A percentile compares a stretch with the other conserved stretches of the same genome.
Evolutionary conservation across 2,888 invertebrate genomes (phyloP).

Genomic region (Acanthopleura granulata): DNA sequence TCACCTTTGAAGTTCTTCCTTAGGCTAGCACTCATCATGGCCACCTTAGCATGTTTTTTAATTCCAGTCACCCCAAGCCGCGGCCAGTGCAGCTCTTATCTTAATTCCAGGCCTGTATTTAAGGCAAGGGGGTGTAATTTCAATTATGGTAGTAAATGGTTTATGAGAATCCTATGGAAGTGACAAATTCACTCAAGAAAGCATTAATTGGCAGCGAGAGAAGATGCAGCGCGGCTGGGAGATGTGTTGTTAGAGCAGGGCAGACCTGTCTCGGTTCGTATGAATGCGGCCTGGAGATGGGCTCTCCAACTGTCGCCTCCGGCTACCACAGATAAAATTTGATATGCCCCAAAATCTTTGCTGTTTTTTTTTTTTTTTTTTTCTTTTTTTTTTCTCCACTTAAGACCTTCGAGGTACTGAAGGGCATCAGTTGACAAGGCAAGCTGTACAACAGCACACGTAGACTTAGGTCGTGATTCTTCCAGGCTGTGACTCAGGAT

Average conservation of each 20-base stretch:
- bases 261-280: too few species aligned
- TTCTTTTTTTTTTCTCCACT: too few species aligned
- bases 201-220: neutral
- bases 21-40: too few species aligned
- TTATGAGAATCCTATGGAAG: neutral
- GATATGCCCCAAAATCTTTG: neutral
- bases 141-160: slow-evolving; percentile 10
- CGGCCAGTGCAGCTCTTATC: neutral
- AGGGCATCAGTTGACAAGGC: too few species aligned
- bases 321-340: slow-evolving; percentile 5
- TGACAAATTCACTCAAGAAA: slow-evolving; percentile 6
- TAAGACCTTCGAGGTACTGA: too few species aligned
- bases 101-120: slow-evolving; percentile 7
- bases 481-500: too few species aligned
- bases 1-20: too few species aligned
- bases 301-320: neutral
- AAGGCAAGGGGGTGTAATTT: slow-evolving; percentile 12
- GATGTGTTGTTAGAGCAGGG: neutral
- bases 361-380: too few species aligned
- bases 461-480: too few species aligned
- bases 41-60: neutral
- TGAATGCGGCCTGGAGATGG: too few species aligned
- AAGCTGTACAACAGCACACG: too few species aligned
- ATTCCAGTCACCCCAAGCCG: neutral
- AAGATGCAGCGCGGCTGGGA: neutral